phyloP scores from a whole-genome alignment of 2,888 invertebrate species.

The Dermolepida albohirtum region DNA sequence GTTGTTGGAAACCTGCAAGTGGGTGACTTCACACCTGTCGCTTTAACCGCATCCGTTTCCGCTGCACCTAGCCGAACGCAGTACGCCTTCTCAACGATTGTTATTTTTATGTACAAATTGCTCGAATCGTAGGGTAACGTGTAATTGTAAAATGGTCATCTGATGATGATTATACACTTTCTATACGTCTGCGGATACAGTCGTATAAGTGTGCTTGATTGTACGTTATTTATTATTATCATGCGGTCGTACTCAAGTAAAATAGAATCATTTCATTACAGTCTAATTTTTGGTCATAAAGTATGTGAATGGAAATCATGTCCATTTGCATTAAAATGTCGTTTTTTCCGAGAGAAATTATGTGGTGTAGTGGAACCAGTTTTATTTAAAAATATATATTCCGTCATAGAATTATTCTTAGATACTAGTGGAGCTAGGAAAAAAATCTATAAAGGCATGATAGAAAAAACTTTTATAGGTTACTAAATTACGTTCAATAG shows the following conservation, averaged over 20 bases:
- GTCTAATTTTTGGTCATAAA: too few relatives aligned
- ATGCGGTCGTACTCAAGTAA: conserved; percentile 26
- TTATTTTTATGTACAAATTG: conserved; percentile 32
- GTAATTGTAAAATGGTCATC: conserved; percentile 30
- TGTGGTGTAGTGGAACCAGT: too few relatives aligned
- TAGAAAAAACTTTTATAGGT: too few relatives aligned
- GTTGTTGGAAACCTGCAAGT: conserved; percentile 50
- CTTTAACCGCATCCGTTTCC: conserved; percentile 62
- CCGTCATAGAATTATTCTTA: too few relatives aligned
- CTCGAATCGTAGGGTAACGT: conserved; percentile 23
- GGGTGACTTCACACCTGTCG: conserved; percentile 62
- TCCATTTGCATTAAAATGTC: too few relatives aligned
- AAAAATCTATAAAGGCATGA: too few relatives aligned
- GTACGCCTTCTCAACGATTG: conserved; percentile 26
- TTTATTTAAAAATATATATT: too few relatives aligned
- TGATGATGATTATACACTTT: conserved; percentile 33
- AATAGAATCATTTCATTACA: conserved; percentile 26
- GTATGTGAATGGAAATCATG: too few relatives aligned
- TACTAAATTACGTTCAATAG: too few relatives aligned
- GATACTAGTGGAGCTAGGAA: too few relatives aligned
- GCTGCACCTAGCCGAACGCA: conserved; percentile 49
- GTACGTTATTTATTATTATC: conserved; percentile 23
- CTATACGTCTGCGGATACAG: conserved; percentile 3
- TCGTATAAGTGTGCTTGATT: conserved; percentile 16
- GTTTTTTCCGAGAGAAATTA: too few relatives aligned